Conservation (phyloP, 1,140 invertebrate species). For the Sarcophaga peregrina region DNA sequence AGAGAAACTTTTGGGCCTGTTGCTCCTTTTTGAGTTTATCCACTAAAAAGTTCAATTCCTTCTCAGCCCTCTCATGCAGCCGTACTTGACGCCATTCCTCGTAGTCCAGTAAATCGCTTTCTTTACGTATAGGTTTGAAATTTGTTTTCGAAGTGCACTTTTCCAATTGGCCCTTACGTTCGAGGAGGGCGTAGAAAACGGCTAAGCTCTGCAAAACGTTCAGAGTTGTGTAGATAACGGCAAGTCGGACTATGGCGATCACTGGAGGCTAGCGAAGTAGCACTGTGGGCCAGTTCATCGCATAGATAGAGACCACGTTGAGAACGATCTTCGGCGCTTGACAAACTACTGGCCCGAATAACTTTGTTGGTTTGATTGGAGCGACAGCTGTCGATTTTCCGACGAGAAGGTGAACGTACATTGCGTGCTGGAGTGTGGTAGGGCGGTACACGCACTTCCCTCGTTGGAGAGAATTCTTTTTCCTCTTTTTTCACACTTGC, state of each 20-base stretch:
- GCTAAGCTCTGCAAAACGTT: constrained; percentile 86
- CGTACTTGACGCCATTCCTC: constrained; percentile 86
- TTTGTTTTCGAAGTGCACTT: constrained; percentile 78
- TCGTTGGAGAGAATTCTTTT: constrained; percentile 59
- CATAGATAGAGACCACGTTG: constrained; percentile 59
- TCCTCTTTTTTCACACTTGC: constrained; percentile 56
- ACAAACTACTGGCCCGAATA: constrained; percentile 73
- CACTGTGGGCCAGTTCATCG: constrained; percentile 61
- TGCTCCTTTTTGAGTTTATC: constrained; percentile 82
- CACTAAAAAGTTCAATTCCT: constrained; percentile 83
- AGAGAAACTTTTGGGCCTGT: constrained; percentile 85
- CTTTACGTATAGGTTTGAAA: constrained; percentile 75
- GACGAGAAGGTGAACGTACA: constrained; percentile 73
- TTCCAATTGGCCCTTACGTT: constrained; percentile 85
- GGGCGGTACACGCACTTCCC: constrained; percentile 63
- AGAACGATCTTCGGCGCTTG: constrained; percentile 68
- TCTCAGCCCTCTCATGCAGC: constrained; percentile 82
- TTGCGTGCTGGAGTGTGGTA: constrained; percentile 68
- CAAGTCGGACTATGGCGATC: constrained; percentile 62
- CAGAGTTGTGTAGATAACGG: constrained; percentile 76
- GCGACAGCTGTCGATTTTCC: constrained; percentile 44
- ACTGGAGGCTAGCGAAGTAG: constrained; percentile 57
- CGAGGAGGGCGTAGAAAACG: constrained; percentile 87
- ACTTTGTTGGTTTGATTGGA: constrained; percentile 59
- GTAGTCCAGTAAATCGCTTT: constrained; percentile 86